Evolutionary conservation across 2,113 vertebrate genomes (phyloP).

Genomic region (Setophaga coronata): DNA sequence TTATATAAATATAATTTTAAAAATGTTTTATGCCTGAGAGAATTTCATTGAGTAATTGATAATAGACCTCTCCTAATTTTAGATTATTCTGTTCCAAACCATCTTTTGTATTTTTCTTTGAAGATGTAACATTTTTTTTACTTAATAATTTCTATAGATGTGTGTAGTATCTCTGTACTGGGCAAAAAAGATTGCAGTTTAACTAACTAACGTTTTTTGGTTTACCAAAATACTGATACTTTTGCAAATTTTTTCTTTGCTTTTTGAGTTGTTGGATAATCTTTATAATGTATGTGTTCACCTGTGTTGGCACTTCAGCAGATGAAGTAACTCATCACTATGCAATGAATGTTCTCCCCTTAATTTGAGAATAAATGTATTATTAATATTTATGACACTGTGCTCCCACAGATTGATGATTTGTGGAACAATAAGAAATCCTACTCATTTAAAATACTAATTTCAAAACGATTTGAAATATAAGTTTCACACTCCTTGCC

Average conservation of each 20-base stretch:
- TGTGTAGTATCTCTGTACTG: not conserved
- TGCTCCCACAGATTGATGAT: not conserved
- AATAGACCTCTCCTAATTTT: not conserved
- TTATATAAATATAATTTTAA: not conserved
- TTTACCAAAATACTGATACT: not conserved
- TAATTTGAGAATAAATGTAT: conserved; percentile 10
- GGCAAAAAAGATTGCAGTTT: not conserved
- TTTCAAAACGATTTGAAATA: not conserved
- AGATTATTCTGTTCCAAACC: not conserved
- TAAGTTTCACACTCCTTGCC: not conserved
- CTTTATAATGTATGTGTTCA: not conserved
- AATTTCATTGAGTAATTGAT: not conserved
- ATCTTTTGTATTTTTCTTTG: not conserved
- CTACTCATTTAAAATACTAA: not conserved
- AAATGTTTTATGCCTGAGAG: not conserved
- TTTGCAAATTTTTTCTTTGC: not conserved
- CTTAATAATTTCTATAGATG: not conserved
- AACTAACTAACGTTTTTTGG: not conserved
- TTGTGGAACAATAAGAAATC: not conserved
- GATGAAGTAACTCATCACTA: not conserved
- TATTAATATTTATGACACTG: not conserved
- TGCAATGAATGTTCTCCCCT: not conserved
- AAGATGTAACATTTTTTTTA: not conserved
- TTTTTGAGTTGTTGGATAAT: not conserved
- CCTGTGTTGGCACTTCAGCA: not conserved